phyloP scores from a whole-genome alignment of 1,140 invertebrate species.

The Eulimnadia texana region DNA sequence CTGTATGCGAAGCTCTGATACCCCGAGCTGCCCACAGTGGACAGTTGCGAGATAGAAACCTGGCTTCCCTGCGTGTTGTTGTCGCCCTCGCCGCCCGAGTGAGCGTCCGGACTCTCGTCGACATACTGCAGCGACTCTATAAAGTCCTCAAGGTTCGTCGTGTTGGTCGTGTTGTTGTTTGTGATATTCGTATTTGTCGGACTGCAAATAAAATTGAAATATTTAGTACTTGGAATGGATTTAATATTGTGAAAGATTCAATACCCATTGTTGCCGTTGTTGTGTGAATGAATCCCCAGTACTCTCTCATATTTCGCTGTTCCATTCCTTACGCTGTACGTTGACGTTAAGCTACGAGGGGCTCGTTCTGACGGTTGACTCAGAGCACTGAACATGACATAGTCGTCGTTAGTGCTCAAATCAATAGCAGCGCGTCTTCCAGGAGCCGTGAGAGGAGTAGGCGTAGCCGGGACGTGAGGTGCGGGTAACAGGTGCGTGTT shows the following conservation, averaged over 20 bases:
- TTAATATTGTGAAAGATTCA: no score
- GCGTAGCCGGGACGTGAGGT: conserved; percentile 25
- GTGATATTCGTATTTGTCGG: no score
- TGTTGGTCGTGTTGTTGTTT: neutral
- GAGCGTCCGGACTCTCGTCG: conserved; percentile 40
- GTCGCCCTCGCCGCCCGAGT: conserved; percentile 29
- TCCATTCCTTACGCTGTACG: neutral
- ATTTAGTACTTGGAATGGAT: no score
- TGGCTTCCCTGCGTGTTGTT: conserved; percentile 46
- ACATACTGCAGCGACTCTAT: conserved; percentile 51
- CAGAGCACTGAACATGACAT: conserved; percentile 29
- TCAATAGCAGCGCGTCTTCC: conserved; percentile 24
- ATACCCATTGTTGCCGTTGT: conserved; percentile 20
- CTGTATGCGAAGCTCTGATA: conserved; percentile 84
- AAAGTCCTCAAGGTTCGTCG: conserved; percentile 45
- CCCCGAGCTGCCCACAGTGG: conserved; percentile 69
- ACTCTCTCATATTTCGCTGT: conserved; percentile 5
- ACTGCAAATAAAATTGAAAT: no score
- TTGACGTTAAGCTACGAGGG: neutral
- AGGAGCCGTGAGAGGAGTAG: conserved; percentile 18
- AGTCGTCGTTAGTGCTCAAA: conserved; percentile 28
- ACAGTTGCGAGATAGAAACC: conserved; percentile 61
- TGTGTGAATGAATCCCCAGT: neutral
- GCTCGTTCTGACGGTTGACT: conserved; percentile 10
- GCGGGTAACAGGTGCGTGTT: conserved; percentile 43